Base-by-base conservation (phyloP, 1,140 invertebrate genomes). In the Chironomus striatipennis region DNA sequence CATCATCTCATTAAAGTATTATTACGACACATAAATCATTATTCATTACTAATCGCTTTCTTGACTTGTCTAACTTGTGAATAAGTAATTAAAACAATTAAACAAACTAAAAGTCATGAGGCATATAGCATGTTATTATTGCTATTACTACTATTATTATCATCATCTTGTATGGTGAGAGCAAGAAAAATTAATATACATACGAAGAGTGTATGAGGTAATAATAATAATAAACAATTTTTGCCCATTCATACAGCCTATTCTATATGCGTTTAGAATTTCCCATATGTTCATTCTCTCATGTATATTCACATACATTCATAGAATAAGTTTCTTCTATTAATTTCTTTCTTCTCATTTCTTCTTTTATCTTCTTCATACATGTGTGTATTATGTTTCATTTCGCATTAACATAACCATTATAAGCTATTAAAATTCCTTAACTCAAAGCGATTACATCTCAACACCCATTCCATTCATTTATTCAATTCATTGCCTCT, bases 361-460 rank as follows among this genome's bases (percentile, higher is more conserved):
- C 65, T 21, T 10, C 10, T 20, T 20, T 20, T 57, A 57, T 12
- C n/a, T 12, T 20, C 17, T 20, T 10, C 8, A 18, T 20, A 18
- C 20, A 10, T 70, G 65, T 70, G n/a, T 70, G 65, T 70, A 70
- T 70, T 70, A 70, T 70, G 65, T 70, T 70, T 20, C 65, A 70
- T 70, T 70, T 20, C 18, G 20, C 65, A 70, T 70, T 70, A 70
- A 70, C 65, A 70, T 70, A 70, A 70, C 65, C 65, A 20, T 70
- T 70, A 70, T 70, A 70, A 70, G 65, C 65, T 70, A 70, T 70
- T 70, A 70, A 70, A 70, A 70, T 70, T 70, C 65, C 65, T 70
- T 70, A 70, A 70, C 65, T 70, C 65, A 70, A 18, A 70, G 65
- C 65, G 65, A 70, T 70, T 70, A 70, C 65, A 70, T 70, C 17